A percentile compares a stretch with the other conserved stretches of the same genome.
These are phyloP conservation scores for Argynnis bischoffii DNA, from an alignment of 2,888 invertebrate genomes.

Conservation along the genomic window DNA sequence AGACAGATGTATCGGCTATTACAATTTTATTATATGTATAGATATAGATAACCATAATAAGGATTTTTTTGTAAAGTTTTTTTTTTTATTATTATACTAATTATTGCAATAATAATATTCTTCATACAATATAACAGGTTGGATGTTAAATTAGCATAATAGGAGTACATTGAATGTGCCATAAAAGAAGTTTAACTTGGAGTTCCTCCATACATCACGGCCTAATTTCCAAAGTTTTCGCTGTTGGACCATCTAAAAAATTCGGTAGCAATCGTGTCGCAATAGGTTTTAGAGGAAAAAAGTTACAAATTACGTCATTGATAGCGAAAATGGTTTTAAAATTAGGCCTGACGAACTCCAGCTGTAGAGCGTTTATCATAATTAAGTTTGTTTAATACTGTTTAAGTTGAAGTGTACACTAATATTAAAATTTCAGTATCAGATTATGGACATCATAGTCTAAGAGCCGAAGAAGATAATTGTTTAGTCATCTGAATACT, in stretches of 20 bases:
- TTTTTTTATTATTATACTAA: no score
- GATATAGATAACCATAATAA: no score
- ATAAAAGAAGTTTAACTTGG: slow-evolving; percentile 25
- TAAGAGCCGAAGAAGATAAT: no score
- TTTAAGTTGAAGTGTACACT: not conserved
- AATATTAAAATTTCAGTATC: slow-evolving; percentile 1
- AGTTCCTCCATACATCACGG: slow-evolving; percentile 30
- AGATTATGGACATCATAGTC: not conserved
- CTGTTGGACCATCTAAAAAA: slow-evolving; percentile 34
- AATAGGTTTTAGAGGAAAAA: slow-evolving; percentile 38
- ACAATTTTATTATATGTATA: no score
- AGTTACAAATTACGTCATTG: slow-evolving; percentile 37
- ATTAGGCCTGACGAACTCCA: slow-evolving; percentile 36
- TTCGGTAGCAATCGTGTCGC: slow-evolving; percentile 36
- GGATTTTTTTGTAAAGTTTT: no score
- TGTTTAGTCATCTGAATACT: no score
- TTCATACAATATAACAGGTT: slow-evolving; percentile 8
- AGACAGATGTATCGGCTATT: no score
- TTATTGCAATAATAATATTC: not conserved
- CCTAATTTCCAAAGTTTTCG: slow-evolving; percentile 35
- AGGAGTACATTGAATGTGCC: slow-evolving; percentile 23
- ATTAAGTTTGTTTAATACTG: slow-evolving; percentile 6
- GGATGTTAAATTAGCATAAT: slow-evolving; percentile 19
- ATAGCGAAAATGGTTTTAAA: slow-evolving; percentile 30
- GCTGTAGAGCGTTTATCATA: slow-evolving; percentile 22